Percentiles rank a stretch among this genome's conserved stretches.
Evolutionary conservation across 1,140 invertebrate genomes (phyloP).

Genomic region (Euura saliciscinereae): DNA sequence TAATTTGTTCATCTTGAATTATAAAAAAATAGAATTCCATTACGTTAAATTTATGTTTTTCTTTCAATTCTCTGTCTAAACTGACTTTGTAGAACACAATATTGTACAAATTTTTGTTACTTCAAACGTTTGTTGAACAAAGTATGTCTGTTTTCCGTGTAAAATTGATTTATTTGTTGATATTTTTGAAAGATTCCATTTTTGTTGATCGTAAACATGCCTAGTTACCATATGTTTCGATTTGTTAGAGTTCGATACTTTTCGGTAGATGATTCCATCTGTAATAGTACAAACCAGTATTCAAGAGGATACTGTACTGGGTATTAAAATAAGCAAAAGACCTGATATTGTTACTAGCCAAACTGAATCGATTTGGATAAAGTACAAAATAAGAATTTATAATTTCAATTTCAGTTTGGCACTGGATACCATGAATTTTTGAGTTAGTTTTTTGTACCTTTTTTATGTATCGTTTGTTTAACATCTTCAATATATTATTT

Average conservation of each 20-base stretch:
- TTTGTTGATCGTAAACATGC: too few species aligned
- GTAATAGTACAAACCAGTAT: neutral
- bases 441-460: neutral
- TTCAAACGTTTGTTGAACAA: neutral
- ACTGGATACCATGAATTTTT: neutral
- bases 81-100: too few species aligned
- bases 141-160: neutral
- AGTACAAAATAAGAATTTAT: constrained; percentile 3
- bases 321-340: neutral
- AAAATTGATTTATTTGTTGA: neutral
- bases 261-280: neutral
- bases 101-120: neutral
- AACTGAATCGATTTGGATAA: neutral
- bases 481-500: neutral
- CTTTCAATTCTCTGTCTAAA: too few species aligned
- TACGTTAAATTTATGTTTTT: neutral
- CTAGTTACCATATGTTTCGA: too few species aligned
- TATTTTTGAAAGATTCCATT: neutral
- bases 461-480: neutral
- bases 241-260: neutral
- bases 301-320: neutral
- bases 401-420: neutral
- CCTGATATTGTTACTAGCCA: neutral
- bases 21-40: neutral
- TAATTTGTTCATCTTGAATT: neutral